Percentiles rank a stretch among this genome's conserved stretches.
These are phyloP conservation scores for Falco biarmicus DNA, from an alignment of 2,797 vertebrate genomes.

Conservation along the genomic window DNA sequence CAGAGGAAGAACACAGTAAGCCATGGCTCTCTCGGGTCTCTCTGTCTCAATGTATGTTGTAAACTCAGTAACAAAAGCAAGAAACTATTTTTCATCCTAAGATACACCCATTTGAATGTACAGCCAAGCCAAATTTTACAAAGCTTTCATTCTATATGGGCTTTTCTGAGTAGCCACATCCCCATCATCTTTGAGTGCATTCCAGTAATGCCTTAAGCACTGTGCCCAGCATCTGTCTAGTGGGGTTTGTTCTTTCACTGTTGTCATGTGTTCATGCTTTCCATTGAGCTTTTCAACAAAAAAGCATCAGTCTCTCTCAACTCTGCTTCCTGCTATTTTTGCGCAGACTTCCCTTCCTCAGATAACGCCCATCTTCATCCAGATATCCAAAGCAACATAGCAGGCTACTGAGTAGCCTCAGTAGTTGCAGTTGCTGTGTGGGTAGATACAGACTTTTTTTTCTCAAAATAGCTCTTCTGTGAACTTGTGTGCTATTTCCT, in stretches of 20 bases:
- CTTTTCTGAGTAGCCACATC: not conserved
- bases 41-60: not conserved
- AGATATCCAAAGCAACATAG: not conserved
- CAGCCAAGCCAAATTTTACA: not conserved
- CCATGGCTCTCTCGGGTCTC: not conserved
- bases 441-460: not conserved
- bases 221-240: not conserved
- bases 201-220: not conserved
- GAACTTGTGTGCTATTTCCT: not conserved
- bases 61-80: not conserved
- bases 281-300: not conserved
- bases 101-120: not conserved
- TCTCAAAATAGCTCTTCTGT: constrained; percentile 8
- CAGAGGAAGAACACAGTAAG: not conserved
- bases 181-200: not conserved
- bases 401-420: not conserved
- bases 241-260: not conserved
- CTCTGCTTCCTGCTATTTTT: constrained; percentile 31
- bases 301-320: not conserved
- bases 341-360: not conserved
- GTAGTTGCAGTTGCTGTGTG: not conserved
- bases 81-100: not conserved
- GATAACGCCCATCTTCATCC: not conserved
- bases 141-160: not conserved
- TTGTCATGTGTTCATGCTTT: not conserved